A percentile compares a stretch with the other conserved stretches of the same genome.
Evolutionary conservation across 2,888 invertebrate species (phyloP).

Genomic region (Clanis bilineata): DNA sequence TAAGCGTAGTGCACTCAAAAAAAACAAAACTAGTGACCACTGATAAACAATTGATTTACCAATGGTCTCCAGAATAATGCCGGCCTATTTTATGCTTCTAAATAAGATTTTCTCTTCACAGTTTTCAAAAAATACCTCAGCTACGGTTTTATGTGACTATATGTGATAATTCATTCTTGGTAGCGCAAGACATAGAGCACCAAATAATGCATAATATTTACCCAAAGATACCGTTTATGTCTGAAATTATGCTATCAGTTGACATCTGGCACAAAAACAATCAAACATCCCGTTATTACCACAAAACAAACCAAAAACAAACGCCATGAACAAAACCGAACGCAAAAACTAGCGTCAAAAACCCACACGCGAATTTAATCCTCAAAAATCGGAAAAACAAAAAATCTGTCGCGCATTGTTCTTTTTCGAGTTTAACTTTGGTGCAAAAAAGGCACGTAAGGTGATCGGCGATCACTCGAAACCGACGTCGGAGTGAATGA

Average conservation of each 20-base stretch:
- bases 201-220: too few relatives aligned
- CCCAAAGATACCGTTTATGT: too few relatives aligned
- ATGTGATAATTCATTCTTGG: too few relatives aligned
- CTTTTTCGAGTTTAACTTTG: slow-evolving; percentile 48
- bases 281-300: not conserved
- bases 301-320: not conserved
- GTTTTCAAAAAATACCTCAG: too few relatives aligned
- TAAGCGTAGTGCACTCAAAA: too few relatives aligned
- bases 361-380: slow-evolving; percentile 25
- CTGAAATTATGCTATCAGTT: not conserved
- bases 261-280: not conserved
- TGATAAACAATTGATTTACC: too few relatives aligned
- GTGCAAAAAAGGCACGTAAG: slow-evolving; percentile 54
- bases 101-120: too few relatives aligned
- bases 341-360: slow-evolving; percentile 29
- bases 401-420: slow-evolving; percentile 33
- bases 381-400: slow-evolving; percentile 24
- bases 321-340: not conserved
- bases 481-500: slow-evolving; percentile 61
- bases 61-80: too few relatives aligned
- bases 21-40: too few relatives aligned
- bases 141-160: too few relatives aligned
- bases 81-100: too few relatives aligned
- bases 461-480: slow-evolving; percentile 76
- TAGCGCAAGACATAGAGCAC: too few relatives aligned